These are phyloP conservation scores for Chironomus striatipennis DNA, from an alignment of 1,140 invertebrate genomes.

Conservation along the genomic window DNA sequence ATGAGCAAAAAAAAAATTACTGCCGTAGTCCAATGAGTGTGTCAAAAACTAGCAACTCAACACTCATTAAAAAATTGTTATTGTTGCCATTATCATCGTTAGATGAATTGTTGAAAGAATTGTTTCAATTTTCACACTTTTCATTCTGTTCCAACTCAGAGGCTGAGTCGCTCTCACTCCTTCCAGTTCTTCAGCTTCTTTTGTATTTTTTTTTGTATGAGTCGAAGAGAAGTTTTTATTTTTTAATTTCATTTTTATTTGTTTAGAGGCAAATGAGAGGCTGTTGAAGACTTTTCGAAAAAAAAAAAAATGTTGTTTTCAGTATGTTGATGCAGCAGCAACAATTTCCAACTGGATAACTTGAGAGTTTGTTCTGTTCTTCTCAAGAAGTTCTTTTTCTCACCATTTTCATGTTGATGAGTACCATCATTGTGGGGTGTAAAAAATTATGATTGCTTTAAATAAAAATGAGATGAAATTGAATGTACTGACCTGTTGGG, in stretches of 20 bases:
- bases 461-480: too few species aligned
- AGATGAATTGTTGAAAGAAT: neutral
- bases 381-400: too few species aligned
- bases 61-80: neutral
- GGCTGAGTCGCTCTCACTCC: too few species aligned
- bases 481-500: too few species aligned
- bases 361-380: too few species aligned
- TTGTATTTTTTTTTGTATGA: too few species aligned
- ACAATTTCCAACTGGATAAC: neutral
- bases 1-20: too few species aligned
- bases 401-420: too few species aligned
- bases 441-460: too few species aligned
- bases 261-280: conserved; percentile 6
- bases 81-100: neutral
- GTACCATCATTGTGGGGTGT: too few species aligned
- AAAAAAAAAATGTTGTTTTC: too few species aligned
- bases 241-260: conserved; percentile 6
- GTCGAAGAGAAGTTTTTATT: neutral
- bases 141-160: neutral
- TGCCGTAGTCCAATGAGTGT: neutral
- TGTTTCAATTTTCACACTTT: conserved; percentile 2
- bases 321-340: neutral
- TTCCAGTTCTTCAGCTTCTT: too few species aligned
- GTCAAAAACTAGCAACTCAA: conserved; percentile 12
- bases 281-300: neutral